Evolutionary conservation across 2,797 vertebrate genomes (phyloP), one percentile per base, ranked within the genome.

Genomic region (Mycteria americana): DNA sequence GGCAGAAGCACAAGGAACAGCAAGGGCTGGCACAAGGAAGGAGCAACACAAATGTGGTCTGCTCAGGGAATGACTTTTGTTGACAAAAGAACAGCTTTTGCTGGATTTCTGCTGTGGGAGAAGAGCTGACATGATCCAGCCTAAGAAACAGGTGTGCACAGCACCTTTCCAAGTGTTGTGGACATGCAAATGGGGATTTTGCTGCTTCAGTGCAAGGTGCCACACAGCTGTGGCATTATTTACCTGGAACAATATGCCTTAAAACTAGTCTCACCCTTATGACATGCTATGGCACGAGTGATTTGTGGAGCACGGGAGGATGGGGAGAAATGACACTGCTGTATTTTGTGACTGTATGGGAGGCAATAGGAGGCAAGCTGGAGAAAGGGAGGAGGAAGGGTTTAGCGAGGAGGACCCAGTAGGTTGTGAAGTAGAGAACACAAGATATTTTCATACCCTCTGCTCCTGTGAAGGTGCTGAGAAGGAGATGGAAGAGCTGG

Each of bases 211-310:
- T 18, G 56, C 8, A 6, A 81, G 43, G 9, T 74, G 41, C 25
- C 5, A 1, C 1, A 0, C 3, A 9, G 13, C 60, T 56, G 23
- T 80, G 35, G 48, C 3, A 1, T 43, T 50, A 25, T 30, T n/a
- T 45, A 39, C 24, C 33, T 69, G 56, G 63, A 56, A 63, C 8
- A 45, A 63, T 23, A 25, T 11, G 24, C 48, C 23, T 62, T 69
- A 56, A 39, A 67, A 54, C 24, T 27, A 50, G 28, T n/a, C 35
- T 51, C 10, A 17, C 17, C 7, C 13, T 13, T 6, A 5, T 4
- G 17, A 16, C 25, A 5, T 15, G 10, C 54, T 41, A 9, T 10
- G 39, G 46, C 31, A 16, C 6, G 31, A 62, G 31, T 17, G 35
- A 24, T 37, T 37, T 21, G 31, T 62, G 56, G 62, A 74, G 35